These are phyloP conservation scores for Phenganax stokvisi DNA, from an alignment of 92 coral and sea anemone species.

Conservation along the genomic window DNA sequence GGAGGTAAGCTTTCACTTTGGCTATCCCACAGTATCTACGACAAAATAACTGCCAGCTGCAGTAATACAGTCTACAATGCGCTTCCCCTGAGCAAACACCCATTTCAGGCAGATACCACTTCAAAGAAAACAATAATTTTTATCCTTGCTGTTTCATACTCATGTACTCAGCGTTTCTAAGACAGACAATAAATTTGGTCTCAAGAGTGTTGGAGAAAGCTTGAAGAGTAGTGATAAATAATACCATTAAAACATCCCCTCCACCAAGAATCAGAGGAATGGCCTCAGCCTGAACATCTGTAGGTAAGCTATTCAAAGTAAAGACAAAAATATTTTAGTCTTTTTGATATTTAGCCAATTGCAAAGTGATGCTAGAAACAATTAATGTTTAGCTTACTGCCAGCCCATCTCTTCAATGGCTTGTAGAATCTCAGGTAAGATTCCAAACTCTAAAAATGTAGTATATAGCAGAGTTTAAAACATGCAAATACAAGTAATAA, in stretches of 20 bases:
- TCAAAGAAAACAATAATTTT: no score
- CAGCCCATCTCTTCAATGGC: slow-evolving; percentile 98
- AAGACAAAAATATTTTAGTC: neutral
- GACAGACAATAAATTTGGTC: neutral
- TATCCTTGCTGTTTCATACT: no score
- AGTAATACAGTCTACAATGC: no score
- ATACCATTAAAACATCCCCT: slow-evolving; percentile 96
- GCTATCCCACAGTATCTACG: no score
- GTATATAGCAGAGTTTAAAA: neutral
- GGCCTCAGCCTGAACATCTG: slow-evolving; percentile 98
- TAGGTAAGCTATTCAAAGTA: slow-evolving; percentile 61
- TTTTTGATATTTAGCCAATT: neutral
- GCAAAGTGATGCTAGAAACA: neutral
- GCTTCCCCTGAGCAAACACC: no score
- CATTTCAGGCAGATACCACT: no score
- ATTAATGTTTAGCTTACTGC: slow-evolving; percentile 67
- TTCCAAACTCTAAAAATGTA: slow-evolving; percentile 71
- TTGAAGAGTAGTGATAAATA: no score
- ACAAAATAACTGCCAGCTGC: no score
- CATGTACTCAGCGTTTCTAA: no score
- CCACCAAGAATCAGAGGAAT: slow-evolving; percentile 95
- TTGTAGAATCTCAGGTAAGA: slow-evolving; percentile 94
- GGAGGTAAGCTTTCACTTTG: no score
- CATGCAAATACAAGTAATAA: neutral
- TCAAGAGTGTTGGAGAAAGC: no score